phyloP scores from a whole-genome alignment of 2,888 invertebrate genomes.

The Scaeva pyrastri region DNA sequence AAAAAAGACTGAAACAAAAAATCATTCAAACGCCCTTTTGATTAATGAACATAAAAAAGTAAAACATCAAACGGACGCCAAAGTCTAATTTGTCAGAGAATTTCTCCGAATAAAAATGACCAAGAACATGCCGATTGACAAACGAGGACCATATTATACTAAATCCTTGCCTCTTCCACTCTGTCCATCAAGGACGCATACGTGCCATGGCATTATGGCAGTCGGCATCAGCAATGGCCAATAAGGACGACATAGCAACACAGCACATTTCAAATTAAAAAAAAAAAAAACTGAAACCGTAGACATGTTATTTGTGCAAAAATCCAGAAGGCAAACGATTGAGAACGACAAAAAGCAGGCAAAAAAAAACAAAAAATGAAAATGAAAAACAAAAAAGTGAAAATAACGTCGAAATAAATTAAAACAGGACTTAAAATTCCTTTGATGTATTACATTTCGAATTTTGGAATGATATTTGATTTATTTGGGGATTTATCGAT shows the following conservation, averaged over 20 bases:
- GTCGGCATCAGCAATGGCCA: conserved; percentile 2
- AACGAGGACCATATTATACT: conserved; percentile 41
- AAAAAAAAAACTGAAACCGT: conserved; percentile 39
- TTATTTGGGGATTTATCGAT: conserved; percentile 57
- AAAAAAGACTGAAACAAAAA: conserved; percentile 1
- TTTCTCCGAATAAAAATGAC: conserved; percentile 57
- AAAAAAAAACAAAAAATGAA: background rate
- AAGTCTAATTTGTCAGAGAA: conserved; percentile 67
- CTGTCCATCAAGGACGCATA: background rate
- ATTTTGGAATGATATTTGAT: conserved; percentile 71
- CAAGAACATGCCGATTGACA: conserved; percentile 67
- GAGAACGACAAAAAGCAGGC: conserved; percentile 33
- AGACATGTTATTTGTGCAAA: conserved; percentile 36
- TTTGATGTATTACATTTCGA: conserved; percentile 68
- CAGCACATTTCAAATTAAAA: conserved; percentile 12
- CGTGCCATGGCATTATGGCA: conserved; percentile 3
- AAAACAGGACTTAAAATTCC: conserved; percentile 66
- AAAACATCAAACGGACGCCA: conserved; percentile 61
- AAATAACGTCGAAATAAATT: conserved; percentile 61
- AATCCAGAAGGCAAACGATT: conserved; percentile 37
- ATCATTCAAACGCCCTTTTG: conserved; percentile 33
- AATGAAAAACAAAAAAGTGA: background rate
- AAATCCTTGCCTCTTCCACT: background rate
- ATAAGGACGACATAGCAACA: conserved; percentile 16
- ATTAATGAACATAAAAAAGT: conserved; percentile 59